phyloP scores from a whole-genome alignment of 2,113 vertebrate species.

The Panurus biarmicus region DNA sequence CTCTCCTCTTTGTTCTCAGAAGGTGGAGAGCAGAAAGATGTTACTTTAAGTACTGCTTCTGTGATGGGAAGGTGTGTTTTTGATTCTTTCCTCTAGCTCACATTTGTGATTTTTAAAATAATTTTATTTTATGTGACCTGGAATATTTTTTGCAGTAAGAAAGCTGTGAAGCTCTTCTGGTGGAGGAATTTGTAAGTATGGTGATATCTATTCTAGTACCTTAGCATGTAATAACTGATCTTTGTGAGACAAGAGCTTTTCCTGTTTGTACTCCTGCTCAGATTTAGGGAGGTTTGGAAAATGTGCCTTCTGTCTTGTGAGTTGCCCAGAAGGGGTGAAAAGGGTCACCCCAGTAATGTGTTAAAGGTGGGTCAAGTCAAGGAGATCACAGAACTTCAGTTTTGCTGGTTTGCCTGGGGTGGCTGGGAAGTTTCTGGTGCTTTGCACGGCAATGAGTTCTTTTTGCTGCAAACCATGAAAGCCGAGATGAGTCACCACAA shows the following conservation, averaged over 20 bases:
- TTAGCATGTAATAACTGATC: background rate
- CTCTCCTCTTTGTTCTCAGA: background rate
- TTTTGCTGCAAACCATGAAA: background rate
- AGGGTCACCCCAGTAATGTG: background rate
- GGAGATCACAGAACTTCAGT: background rate
- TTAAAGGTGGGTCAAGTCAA: background rate
- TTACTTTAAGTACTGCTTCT: background rate
- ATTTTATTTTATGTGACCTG: background rate
- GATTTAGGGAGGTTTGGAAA: background rate
- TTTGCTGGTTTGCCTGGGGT: background rate
- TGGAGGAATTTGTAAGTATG: background rate
- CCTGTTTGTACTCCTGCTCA: background rate
- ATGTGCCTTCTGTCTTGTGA: fast-evolving
- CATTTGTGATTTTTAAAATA: background rate
- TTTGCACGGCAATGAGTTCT: background rate
- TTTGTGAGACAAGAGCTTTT: background rate
- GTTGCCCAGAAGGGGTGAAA: background rate
- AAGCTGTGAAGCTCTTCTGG: background rate
- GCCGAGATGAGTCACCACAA: background rate
- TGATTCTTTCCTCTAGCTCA: background rate
- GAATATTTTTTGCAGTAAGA: background rate
- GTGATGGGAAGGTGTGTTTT: background rate
- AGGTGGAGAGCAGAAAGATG: background rate
- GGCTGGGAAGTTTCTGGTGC: background rate
- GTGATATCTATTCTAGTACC: background rate